A percentile compares a stretch with the other conserved stretches of the same genome.
These are phyloP conservation scores for Leptinotarsa tumamoca DNA, from an alignment of 2,888 invertebrate genomes.

Conservation along the genomic window DNA sequence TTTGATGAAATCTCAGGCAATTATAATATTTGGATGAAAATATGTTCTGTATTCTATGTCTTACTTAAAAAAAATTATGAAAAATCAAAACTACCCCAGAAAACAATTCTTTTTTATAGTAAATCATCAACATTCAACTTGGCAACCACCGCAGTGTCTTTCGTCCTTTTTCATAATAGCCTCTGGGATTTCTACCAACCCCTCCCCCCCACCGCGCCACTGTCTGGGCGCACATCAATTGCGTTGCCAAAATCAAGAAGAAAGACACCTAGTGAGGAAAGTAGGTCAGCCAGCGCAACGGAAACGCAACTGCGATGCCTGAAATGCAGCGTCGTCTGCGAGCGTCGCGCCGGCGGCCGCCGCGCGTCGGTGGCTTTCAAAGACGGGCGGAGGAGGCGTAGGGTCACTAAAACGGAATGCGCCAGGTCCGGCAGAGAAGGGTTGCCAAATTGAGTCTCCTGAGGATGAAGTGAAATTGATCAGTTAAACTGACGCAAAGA, in stretches of 20 bases:
- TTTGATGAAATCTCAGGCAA: no score
- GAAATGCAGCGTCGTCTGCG: slow-evolving; percentile 18
- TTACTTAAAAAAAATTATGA: no score
- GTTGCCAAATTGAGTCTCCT: neutral
- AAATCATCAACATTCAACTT: slow-evolving; percentile 1
- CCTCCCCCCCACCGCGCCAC: slow-evolving; percentile 3
- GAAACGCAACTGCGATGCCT: slow-evolving; percentile 41
- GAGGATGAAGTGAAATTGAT: no score
- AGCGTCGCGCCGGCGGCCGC: slow-evolving; percentile 31
- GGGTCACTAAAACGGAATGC: slow-evolving; percentile 16
- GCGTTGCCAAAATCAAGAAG: slow-evolving; percentile 20
- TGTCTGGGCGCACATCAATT: slow-evolving; percentile 22
- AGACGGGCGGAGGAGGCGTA: slow-evolving; percentile 20
- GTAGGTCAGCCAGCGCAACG: slow-evolving; percentile 51
- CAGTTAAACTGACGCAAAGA: no score
- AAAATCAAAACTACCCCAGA: no score
- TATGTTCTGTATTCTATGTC: no score
- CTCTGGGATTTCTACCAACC: neutral
- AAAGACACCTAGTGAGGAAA: slow-evolving; percentile 38
- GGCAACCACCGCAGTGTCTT: neutral
- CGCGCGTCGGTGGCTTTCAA: slow-evolving; percentile 32
- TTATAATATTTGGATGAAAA: no score
- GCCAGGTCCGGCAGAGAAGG: slow-evolving; percentile 1
- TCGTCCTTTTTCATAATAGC: slow-evolving; percentile 8
- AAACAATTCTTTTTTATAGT: no score